phyloP scores from a whole-genome alignment of 2,888 invertebrate genomes.

The Chironomus riparius region DNA sequence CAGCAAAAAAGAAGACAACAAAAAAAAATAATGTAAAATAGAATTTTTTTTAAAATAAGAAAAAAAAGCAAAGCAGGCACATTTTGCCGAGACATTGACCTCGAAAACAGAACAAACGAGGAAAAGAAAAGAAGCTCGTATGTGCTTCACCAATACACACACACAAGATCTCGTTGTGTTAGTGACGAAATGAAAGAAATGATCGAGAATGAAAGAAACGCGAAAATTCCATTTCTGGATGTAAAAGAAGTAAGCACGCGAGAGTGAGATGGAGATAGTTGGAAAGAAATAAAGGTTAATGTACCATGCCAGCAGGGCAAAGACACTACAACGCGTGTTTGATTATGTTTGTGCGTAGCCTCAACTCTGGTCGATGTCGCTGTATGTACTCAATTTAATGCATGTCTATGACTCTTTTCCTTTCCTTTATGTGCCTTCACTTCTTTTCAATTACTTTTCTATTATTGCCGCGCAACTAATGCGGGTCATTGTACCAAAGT shows the following conservation, averaged over 20 bases:
- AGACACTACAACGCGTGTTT: not conserved
- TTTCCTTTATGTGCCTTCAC: not conserved
- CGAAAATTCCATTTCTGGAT: constrained; percentile 18
- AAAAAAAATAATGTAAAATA: not conserved
- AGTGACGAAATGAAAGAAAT: not conserved
- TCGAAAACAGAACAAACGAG: constrained; percentile 3
- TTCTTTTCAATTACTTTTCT: not conserved
- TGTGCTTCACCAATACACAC: not conserved
- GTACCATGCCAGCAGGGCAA: constrained; percentile 7
- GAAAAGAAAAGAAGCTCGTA: not conserved
- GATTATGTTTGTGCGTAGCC: not conserved
- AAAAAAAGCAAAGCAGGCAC: not conserved
- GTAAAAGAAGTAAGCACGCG: not conserved
- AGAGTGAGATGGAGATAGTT: not conserved
- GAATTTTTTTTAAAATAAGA: not conserved
- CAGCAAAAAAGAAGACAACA: no score
- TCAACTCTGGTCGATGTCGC: no score
- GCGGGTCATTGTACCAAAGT: constrained; percentile 19
- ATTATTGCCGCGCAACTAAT: not conserved
- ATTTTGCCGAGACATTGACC: constrained; percentile 25
- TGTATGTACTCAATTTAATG: not conserved
- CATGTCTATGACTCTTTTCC: not conserved
- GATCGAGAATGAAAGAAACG: not conserved
- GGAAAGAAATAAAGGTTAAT: constrained; percentile 18
- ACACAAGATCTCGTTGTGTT: not conserved